A percentile compares a stretch with the other conserved stretches of the same genome.
These are phyloP conservation scores for Channa argus DNA, from an alignment of 2,113 vertebrate species.

Conservation along the genomic window DNA sequence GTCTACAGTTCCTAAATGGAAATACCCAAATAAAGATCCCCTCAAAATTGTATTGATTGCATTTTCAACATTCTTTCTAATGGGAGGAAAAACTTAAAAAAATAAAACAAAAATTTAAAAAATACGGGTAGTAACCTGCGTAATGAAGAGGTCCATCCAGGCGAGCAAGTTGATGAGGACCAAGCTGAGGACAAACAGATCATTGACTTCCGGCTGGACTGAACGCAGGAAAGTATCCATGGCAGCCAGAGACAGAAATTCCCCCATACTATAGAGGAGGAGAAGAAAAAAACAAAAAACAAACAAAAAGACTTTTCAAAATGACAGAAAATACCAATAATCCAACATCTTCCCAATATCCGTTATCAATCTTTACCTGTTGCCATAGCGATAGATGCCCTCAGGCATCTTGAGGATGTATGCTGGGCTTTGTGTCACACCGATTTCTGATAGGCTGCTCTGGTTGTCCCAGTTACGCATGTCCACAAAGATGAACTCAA, in stretches of 20 bases:
- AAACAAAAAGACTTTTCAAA: too few species aligned
- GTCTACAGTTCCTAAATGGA: too few species aligned
- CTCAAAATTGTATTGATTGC: too few species aligned
- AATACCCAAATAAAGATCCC: too few species aligned
- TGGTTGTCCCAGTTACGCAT: constrained; percentile 91
- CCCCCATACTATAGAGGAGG: constrained; percentile 82
- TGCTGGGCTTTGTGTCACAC: constrained; percentile 88
- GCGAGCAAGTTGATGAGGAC: constrained; percentile 97
- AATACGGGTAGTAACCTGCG: constrained; percentile 78
- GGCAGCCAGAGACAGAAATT: constrained; percentile 93
- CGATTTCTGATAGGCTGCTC: constrained; percentile 90
- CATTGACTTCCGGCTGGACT: constrained; percentile 96
- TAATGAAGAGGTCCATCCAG: constrained; percentile 99
- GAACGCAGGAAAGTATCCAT: constrained; percentile 97
- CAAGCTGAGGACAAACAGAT: constrained; percentile 95
- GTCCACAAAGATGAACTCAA: constrained; percentile 98
- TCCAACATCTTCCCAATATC: background rate
- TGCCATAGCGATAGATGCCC: constrained; percentile 95
- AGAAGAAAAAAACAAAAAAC: background rate
- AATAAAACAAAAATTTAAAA: too few species aligned
- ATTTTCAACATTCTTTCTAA: too few species aligned
- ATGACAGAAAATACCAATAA: background rate
- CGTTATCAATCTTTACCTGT: constrained; percentile 72
- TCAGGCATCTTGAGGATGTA: constrained; percentile 97
- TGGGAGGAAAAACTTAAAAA: too few species aligned